phyloP scores from a whole-genome alignment of 2,797 vertebrate genomes.

The Etheostoma nigrum region DNA sequence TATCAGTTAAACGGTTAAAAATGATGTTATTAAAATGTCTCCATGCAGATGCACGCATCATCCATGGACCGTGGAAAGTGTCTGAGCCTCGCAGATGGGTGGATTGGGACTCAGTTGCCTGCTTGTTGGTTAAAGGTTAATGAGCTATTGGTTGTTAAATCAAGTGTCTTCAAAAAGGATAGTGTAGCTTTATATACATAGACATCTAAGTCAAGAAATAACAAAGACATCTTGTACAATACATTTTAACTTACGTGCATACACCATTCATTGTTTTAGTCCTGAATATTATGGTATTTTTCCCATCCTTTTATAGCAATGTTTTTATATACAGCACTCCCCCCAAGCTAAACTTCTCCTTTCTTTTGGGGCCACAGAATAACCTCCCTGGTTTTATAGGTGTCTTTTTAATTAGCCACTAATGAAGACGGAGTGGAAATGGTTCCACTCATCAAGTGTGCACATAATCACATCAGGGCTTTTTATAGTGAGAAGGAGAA shows the following conservation, averaged over 20 bases:
- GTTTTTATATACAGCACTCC: neutral
- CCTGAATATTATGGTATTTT: constrained; percentile 2
- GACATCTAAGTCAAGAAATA: neutral
- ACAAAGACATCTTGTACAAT: neutral
- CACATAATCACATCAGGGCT: constrained; percentile 70
- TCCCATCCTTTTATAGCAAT: neutral
- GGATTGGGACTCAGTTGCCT: too few species aligned
- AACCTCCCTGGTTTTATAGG: constrained; percentile 55
- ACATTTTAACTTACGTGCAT: neutral
- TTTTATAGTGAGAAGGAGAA: constrained; percentile 41
- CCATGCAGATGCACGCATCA: too few species aligned
- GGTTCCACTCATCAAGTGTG: constrained; percentile 71
- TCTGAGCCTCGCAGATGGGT: too few species aligned
- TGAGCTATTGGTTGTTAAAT: neutral
- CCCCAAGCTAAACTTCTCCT: neutral
- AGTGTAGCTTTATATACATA: neutral
- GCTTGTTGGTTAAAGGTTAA: too few species aligned
- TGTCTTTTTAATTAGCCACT: constrained; percentile 74
- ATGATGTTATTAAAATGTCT: too few species aligned
- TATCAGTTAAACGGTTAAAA: too few species aligned
- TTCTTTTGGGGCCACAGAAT: constrained; percentile 20
- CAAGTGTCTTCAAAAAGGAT: neutral
- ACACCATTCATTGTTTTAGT: neutral
- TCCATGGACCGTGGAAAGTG: too few species aligned
- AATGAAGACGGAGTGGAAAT: constrained; percentile 72